These are phyloP conservation scores for Labeo calbasu DNA, from an alignment of 2,797 vertebrate genomes.

Conservation along the genomic window DNA sequence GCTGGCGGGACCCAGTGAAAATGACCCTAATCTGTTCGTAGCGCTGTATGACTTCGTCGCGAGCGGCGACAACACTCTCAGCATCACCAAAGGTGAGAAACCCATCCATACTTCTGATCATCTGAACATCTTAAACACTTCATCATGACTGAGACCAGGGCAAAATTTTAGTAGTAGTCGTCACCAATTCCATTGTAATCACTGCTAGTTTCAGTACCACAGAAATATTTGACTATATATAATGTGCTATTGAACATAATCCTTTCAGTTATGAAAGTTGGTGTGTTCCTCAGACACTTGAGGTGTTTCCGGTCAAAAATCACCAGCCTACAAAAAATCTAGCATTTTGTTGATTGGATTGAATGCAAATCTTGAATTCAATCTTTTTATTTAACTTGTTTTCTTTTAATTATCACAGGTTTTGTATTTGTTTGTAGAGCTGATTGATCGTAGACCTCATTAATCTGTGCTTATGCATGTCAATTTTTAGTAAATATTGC, in stretches of 20 bases:
- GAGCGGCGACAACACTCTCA: slow-evolving; percentile 97
- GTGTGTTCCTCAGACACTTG: not conserved
- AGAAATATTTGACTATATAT: not conserved
- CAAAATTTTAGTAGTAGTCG: no score
- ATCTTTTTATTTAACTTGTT: not conserved
- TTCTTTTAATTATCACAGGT: not conserved
- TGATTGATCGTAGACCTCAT: not conserved
- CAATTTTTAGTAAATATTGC: no score
- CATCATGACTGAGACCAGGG: not conserved
- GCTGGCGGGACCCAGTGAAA: slow-evolving; percentile 93
- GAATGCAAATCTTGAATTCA: not conserved
- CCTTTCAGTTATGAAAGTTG: not conserved
- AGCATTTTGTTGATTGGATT: no score
- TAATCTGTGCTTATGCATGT: no score
- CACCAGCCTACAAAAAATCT: no score
- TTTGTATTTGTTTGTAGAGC: not conserved
- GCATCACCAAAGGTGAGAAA: slow-evolving; percentile 95
- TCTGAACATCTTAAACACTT: not conserved
- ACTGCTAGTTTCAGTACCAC: not conserved
- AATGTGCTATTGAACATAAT: not conserved
- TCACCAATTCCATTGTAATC: not conserved
- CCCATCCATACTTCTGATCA: no score
- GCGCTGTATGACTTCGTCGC: slow-evolving; percentile 98
- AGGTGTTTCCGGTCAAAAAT: not conserved
- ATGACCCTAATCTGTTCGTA: slow-evolving; percentile 97